Evolutionary conservation across 2,113 vertebrate genomes (phyloP).

Genomic region (Oncorhynchus gorbuscha): DNA sequence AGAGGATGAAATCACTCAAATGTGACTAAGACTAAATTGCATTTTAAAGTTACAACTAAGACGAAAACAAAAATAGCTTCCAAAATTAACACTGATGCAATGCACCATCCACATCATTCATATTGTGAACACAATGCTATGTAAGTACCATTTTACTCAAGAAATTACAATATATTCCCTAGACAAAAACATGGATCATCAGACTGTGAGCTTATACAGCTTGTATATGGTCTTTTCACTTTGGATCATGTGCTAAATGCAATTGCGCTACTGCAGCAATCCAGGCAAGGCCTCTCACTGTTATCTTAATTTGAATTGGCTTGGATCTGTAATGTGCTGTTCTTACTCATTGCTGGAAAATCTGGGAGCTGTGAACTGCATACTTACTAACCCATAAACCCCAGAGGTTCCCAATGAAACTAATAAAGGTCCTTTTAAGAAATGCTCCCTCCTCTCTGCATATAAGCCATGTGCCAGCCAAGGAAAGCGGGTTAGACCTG

Average conservation of each 20-base stretch:
- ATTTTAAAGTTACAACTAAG: too few species aligned
- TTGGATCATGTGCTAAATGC: constrained; percentile 24
- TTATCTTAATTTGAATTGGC: constrained; percentile 50
- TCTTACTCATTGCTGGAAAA: constrained; percentile 64
- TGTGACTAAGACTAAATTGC: too few species aligned
- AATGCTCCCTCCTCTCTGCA: constrained; percentile 46
- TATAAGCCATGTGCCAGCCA: constrained; percentile 40
- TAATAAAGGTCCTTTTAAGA: constrained; percentile 73
- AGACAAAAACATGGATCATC: background rate
- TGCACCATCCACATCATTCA: background rate
- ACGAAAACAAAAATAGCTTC: too few species aligned
- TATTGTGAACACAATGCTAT: background rate
- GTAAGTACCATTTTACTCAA: background rate
- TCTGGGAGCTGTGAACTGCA: constrained; percentile 59
- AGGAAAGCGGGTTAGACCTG: constrained; percentile 23
- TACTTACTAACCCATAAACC: constrained; percentile 64
- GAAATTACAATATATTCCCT: background rate
- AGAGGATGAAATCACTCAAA: too few species aligned
- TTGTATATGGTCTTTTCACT: background rate
- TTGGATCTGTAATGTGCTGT: constrained; percentile 8
- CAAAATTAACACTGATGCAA: background rate
- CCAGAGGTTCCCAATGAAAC: constrained; percentile 65
- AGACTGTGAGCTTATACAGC: background rate
- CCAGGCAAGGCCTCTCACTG: constrained; percentile 17
- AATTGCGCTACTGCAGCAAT: constrained; percentile 9